Conservation (phyloP, 2,797 vertebrate genomes). For the Naso thynnoides region DNA sequence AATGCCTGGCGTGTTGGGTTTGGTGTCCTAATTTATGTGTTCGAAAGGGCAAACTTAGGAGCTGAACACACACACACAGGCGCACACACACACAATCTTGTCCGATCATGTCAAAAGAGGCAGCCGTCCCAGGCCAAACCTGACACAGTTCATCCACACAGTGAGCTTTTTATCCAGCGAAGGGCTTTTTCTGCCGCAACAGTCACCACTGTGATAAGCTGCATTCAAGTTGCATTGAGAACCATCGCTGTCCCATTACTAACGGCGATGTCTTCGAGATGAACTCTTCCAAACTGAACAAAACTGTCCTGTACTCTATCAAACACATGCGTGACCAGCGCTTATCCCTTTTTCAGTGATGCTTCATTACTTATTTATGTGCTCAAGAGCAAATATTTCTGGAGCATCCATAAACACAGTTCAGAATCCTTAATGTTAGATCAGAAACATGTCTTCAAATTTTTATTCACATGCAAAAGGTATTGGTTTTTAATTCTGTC, state of each 20-base stretch:
- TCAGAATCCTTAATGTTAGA: not conserved
- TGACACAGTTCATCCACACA: conserved; percentile 64
- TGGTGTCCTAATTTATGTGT: conserved; percentile 68
- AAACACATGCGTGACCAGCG: not conserved
- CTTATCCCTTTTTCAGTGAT: not conserved
- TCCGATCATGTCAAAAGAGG: conserved; percentile 72
- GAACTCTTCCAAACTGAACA: not conserved
- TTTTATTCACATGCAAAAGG: not conserved
- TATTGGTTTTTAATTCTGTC: not conserved
- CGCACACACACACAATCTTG: conserved; percentile 51
- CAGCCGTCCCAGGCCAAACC: conserved; percentile 47
- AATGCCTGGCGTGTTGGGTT: conserved; percentile 68
- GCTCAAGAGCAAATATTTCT: not conserved
- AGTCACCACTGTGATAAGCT: conserved; percentile 32
- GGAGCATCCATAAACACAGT: not conserved
- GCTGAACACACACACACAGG: conserved; percentile 12
- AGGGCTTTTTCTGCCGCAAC: conserved; percentile 35
- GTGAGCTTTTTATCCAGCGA: conserved; percentile 54
- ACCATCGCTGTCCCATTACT: conserved; percentile 11
- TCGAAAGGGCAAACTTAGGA: conserved; percentile 36
- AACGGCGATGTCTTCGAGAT: conserved; percentile 21
- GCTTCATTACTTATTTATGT: not conserved
- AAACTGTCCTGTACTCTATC: not conserved
- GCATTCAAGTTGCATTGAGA: conserved; percentile 38
- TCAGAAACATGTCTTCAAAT: too few relatives aligned